A percentile compares a stretch with the other conserved stretches of the same genome.
Conservation (phyloP, 2,797 vertebrate species). For the Mionectes olivaceus region DNA sequence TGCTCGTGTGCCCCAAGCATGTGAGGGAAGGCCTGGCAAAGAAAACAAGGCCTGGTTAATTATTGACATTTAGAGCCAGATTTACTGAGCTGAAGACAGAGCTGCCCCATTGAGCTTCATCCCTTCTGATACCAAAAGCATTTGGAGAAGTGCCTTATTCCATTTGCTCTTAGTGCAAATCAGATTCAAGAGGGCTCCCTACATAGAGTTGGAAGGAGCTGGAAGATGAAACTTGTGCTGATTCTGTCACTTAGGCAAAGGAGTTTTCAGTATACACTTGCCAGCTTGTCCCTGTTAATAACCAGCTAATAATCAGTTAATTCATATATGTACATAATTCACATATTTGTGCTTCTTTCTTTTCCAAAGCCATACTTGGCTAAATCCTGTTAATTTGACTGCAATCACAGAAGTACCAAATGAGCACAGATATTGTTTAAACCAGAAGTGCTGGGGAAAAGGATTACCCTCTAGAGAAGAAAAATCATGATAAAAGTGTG, state of each 20-base stretch:
- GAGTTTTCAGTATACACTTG: background rate
- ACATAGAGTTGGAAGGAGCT: background rate
- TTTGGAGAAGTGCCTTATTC: background rate
- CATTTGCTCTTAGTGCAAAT: background rate
- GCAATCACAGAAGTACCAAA: background rate
- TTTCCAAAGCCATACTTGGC: background rate
- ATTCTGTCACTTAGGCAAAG: background rate
- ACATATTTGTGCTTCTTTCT: background rate
- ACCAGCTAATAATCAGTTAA: background rate
- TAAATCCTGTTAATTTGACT: background rate
- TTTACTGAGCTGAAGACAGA: background rate
- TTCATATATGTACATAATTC: background rate
- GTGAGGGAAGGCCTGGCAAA: background rate
- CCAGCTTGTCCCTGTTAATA: background rate
- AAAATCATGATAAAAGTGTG: accelerated
- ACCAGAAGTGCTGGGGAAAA: background rate
- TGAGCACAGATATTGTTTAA: background rate
- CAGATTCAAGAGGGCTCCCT: background rate
- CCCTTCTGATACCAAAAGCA: background rate
- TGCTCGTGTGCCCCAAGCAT: accelerated
- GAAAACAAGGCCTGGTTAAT: background rate
- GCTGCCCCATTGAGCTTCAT: background rate
- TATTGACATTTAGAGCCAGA: background rate
- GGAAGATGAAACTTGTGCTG: background rate
- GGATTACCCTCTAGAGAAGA: background rate